Conservation (phyloP, 1,140 invertebrate genomes). For the Euglossa dilemma region DNA sequence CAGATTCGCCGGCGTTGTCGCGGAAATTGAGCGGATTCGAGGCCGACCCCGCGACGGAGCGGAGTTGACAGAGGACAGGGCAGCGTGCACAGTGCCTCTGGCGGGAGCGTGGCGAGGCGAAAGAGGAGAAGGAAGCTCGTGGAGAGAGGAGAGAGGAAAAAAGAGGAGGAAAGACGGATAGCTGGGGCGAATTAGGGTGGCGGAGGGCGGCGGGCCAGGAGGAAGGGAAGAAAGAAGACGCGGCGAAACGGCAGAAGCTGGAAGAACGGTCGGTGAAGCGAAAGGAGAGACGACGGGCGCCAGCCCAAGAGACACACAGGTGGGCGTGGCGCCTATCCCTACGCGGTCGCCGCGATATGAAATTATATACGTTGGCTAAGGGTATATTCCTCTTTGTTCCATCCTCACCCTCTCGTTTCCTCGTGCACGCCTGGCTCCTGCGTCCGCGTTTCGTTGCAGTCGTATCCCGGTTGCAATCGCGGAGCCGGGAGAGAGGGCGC, state of each 20-base stretch:
- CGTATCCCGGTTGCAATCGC: slow-evolving; percentile 65
- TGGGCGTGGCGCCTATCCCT: slow-evolving; percentile 78
- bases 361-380: slow-evolving; percentile 73
- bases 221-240: slow-evolving; percentile 28
- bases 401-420: slow-evolving; percentile 6
- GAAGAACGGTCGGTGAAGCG: slow-evolving; percentile 49
- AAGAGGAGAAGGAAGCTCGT: background rate
- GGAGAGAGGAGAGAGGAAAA: background rate
- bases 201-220: background rate
- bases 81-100: background rate
- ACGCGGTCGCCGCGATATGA: slow-evolving; percentile 73
- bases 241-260: slow-evolving; percentile 32
- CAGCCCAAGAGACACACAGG: slow-evolving; percentile 67
- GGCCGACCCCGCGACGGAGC: slow-evolving; percentile 40
- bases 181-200: background rate
- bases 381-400: slow-evolving; percentile 53
- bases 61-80: slow-evolving; percentile 43
- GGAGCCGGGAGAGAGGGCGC: slow-evolving; percentile 25
- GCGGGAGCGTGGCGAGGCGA: background rate
- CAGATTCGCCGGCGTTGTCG: slow-evolving; percentile 58
- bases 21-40: slow-evolving; percentile 73
- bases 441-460: slow-evolving; percentile 27
- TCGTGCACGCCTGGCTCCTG: slow-evolving; percentile 7
- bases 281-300: slow-evolving; percentile 59
- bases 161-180: background rate